These are phyloP conservation scores for Trichoplax adhaerens DNA, from an alignment of 37 sponge, comb jelly and placozoan species.

Conservation along the genomic window DNA sequence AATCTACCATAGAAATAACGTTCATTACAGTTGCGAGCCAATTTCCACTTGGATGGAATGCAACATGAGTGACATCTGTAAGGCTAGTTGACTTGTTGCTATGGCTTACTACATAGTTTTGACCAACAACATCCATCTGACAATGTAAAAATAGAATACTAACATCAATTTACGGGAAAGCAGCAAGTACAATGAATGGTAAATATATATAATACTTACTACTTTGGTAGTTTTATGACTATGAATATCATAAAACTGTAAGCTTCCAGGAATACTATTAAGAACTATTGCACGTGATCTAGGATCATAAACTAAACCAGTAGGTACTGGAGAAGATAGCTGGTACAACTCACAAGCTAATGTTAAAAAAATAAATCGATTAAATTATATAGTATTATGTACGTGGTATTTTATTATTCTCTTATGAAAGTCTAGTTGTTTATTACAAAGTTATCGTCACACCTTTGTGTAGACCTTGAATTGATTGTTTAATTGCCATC, in stretches of 20 bases:
- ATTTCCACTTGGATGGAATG: slow-evolving; percentile 50
- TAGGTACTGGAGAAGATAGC: slow-evolving; percentile 13
- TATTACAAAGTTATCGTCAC: no score
- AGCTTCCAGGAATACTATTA: slow-evolving; percentile 52
- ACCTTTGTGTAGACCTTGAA: no score
- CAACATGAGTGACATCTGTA: slow-evolving; percentile 43
- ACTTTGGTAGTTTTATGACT: background rate
- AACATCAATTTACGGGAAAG: background rate
- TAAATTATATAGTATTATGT: no score
- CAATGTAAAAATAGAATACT: background rate
- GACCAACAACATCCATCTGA: slow-evolving; percentile 48
- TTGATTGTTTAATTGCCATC: no score
- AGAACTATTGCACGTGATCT: slow-evolving; percentile 22
- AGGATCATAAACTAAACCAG: slow-evolving; percentile 44
- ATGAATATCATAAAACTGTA: slow-evolving; percentile 47
- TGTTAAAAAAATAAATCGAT: no score
- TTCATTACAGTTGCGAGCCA: slow-evolving; percentile 70
- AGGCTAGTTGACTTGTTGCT: slow-evolving; percentile 29
- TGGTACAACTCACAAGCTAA: no score
- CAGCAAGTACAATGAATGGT: background rate
- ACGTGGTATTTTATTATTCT: no score
- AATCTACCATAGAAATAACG: background rate
- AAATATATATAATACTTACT: background rate
- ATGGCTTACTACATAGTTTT: slow-evolving; percentile 65
- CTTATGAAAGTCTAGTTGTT: no score